These are phyloP conservation scores for Eulemur rubriventer DNA, from an alignment of 2,797 vertebrate genomes.

Conservation along the genomic window DNA sequence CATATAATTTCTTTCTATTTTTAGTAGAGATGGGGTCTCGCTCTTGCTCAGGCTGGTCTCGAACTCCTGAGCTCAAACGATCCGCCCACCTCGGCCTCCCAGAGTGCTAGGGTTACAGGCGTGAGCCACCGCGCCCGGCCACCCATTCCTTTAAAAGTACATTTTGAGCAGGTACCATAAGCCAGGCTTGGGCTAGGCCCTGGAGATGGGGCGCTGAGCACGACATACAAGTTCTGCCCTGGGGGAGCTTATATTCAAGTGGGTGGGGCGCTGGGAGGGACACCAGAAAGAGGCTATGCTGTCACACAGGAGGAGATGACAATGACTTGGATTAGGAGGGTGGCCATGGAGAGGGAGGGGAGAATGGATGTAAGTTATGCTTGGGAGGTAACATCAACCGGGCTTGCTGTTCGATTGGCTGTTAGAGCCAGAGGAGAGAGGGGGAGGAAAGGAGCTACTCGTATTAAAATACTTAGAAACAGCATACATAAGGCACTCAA, in stretches of 20 bases:
- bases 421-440: not conserved
- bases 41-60: no score
- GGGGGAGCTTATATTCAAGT: not conserved
- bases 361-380: not conserved
- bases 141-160: not conserved
- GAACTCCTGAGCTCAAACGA: no score
- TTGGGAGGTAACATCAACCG: not conserved
- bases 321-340: not conserved
- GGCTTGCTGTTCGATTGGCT: no score
- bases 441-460: accelerated
- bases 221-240: not conserved
- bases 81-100: no score
- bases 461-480: not conserved
- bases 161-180: not conserved
- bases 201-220: not conserved
- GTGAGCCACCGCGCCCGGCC: no score
- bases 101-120: no score
- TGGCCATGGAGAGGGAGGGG: not conserved
- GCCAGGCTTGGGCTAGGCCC: not conserved
- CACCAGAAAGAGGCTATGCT: not conserved
- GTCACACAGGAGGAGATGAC: not conserved
- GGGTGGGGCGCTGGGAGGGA: not conserved
- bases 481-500: accelerated
- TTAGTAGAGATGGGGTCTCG: no score
- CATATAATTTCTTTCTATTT: no score